Percentiles rank a stretch among this genome's conserved stretches.
These are phyloP conservation scores for Yponomeuta evonymella DNA, from an alignment of 2,888 invertebrate genomes.

Conservation along the genomic window DNA sequence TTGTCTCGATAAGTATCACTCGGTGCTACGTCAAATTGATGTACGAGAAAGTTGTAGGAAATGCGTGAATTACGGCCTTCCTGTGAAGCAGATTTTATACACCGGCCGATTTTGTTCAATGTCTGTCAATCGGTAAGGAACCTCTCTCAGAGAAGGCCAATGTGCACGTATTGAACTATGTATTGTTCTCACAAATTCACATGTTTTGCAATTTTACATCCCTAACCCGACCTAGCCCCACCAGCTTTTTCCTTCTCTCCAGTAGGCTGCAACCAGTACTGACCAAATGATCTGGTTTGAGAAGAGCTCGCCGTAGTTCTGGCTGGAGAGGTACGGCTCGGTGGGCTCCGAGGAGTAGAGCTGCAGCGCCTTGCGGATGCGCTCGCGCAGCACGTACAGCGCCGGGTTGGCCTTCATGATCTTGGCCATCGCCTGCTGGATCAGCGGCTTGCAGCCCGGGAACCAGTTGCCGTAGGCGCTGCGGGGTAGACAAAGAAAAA, in stretches of 20 bases:
- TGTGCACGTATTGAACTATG: too few species aligned
- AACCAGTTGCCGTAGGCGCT: conserved; percentile 99
- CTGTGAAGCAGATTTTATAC: too few species aligned
- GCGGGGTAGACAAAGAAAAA: conserved; percentile 14
- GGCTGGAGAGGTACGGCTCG: conserved; percentile 98
- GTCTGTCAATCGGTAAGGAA: too few species aligned
- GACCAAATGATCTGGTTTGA: conserved; percentile 99
- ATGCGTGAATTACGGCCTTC: too few species aligned
- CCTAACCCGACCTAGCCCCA: too few species aligned
- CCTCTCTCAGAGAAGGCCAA: too few species aligned
- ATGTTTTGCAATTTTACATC: too few species aligned
- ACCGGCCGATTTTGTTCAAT: too few species aligned
- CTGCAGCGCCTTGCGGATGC: conserved; percentile 98
- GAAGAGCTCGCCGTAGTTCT: conserved; percentile 99
- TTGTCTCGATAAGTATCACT: too few species aligned
- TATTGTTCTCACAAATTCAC: too few species aligned
- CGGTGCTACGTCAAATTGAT: too few species aligned
- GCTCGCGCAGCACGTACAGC: conserved; percentile 96
- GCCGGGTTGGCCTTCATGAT: conserved; percentile 99
- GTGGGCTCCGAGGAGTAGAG: conserved; percentile 99
- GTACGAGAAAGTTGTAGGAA: too few species aligned
- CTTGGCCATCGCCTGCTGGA: conserved; percentile 99
- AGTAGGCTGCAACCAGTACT: conserved; percentile 19
- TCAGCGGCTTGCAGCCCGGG: conserved; percentile 98
- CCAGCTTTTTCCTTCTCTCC: neutral